Percentiles rank a stretch among this genome's conserved stretches.
These are phyloP conservation scores for Malachius bipustulatus DNA, from an alignment of 2,888 invertebrate species.

Conservation along the genomic window DNA sequence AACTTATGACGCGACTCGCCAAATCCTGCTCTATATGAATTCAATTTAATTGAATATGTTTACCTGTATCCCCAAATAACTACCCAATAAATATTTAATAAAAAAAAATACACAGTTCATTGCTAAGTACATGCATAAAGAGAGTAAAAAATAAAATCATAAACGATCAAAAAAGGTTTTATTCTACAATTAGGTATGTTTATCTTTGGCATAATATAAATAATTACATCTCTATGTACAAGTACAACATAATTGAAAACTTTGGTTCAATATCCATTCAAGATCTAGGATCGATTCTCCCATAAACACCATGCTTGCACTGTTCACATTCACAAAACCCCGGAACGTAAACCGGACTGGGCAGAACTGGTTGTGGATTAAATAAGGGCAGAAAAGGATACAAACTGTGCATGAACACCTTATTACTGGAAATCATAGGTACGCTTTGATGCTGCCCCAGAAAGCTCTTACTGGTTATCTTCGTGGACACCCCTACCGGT, in stretches of 20 bases:
- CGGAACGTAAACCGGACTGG: constrained; percentile 37
- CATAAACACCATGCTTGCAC: constrained; percentile 33
- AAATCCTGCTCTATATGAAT: no score
- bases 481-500: constrained; percentile 27
- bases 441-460: constrained; percentile 28
- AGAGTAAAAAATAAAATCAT: no score
- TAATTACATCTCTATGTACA: no score
- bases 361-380: constrained; percentile 34
- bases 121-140: no score
- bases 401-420: constrained; percentile 36
- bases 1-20: no score
- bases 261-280: background rate
- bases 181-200: no score
- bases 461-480: constrained; percentile 20
- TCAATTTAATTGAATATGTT: no score
- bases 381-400: constrained; percentile 37
- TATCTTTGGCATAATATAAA: no score
- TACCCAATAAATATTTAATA: no score
- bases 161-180: no score
- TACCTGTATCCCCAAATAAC: no score
- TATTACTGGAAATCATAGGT: constrained; percentile 32
- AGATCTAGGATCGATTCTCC: constrained; percentile 25
- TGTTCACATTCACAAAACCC: constrained; percentile 38
- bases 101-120: no score
- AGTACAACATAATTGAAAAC: constrained; percentile 1